Evolutionary conservation across 1,140 invertebrate genomes (phyloP).

Genomic region (Cephus cinctus): DNA sequence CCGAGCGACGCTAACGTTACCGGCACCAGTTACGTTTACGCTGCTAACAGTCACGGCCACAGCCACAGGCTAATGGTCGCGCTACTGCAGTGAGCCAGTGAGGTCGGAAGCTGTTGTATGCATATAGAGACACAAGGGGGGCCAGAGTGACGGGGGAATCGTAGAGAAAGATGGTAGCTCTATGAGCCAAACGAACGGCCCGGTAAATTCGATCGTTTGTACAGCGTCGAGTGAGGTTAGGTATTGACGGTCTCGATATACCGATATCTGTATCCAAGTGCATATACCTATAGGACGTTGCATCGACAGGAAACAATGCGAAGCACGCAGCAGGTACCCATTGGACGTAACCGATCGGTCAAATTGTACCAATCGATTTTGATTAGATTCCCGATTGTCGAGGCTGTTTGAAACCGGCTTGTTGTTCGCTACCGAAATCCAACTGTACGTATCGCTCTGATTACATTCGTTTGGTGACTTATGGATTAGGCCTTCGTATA

Average conservation of each 20-base stretch:
- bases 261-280: too few species aligned
- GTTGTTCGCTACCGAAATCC: too few species aligned
- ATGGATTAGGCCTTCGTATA: background rate
- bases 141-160: background rate
- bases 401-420: too few species aligned
- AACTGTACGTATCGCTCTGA: too few species aligned
- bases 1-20: slow-evolving; percentile 5
- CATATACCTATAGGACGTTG: too few species aligned
- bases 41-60: background rate
- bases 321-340: slow-evolving; percentile 33
- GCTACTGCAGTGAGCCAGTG: too few species aligned
- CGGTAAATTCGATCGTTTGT: background rate
- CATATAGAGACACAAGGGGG: too few species aligned
- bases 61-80: background rate
- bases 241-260: too few species aligned
- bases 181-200: background rate
- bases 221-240: background rate
- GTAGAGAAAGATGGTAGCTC: background rate
- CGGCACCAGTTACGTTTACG: background rate
- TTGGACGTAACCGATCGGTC: slow-evolving; percentile 30
- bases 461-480: background rate
- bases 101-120: too few species aligned
- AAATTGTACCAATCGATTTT: slow-evolving; percentile 35
- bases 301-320: slow-evolving; percentile 8
- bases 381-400: slow-evolving; percentile 36